Conservation (phyloP, 2,888 invertebrate species). For the Chymomyza amoena region DNA sequence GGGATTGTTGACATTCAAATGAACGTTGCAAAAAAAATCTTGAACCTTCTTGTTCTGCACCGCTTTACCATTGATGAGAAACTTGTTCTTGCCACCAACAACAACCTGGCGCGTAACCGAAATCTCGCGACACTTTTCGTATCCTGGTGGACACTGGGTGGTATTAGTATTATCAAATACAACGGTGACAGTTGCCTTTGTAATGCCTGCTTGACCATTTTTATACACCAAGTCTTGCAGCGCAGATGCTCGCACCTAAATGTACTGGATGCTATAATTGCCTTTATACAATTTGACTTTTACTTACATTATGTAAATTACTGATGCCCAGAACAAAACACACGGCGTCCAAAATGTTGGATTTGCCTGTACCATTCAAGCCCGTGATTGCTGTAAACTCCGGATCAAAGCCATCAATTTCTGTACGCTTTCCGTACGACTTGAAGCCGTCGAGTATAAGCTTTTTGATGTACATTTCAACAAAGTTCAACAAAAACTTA, state of each 20-base stretch:
- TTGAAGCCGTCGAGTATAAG: conserved; percentile 98
- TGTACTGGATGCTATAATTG: neutral
- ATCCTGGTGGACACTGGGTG: conserved; percentile 91
- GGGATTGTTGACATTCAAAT: conserved; percentile 99
- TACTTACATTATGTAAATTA: conserved; percentile 91
- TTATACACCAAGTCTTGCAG: conserved; percentile 98
- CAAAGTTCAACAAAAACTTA: neutral
- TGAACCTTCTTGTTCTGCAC: conserved; percentile 94
- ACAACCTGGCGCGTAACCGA: conserved; percentile 92
- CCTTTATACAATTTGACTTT: neutral
- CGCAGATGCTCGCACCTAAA: conserved; percentile 91
- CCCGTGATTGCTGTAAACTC: conserved; percentile 99
- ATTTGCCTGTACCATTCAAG: conserved; percentile 98
- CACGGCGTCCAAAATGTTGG: conserved; percentile 97
- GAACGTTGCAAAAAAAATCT: conserved; percentile 97
- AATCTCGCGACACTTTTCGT: conserved; percentile 93
- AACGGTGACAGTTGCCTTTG: conserved; percentile 96
- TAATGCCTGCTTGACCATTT: conserved; percentile 96
- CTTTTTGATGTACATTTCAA: conserved; percentile 94
- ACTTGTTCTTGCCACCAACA: conserved; percentile 94
- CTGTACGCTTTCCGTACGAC: conserved; percentile 95
- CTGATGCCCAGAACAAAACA: conserved; percentile 98
- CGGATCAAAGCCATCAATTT: conserved; percentile 94
- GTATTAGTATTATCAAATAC: conserved; percentile 95
- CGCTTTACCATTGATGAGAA: conserved; percentile 94